Percentiles rank a stretch among this genome's conserved stretches.
These are phyloP conservation scores for Polypedilum pembai DNA, from an alignment of 1,140 invertebrate species.

Conservation along the genomic window DNA sequence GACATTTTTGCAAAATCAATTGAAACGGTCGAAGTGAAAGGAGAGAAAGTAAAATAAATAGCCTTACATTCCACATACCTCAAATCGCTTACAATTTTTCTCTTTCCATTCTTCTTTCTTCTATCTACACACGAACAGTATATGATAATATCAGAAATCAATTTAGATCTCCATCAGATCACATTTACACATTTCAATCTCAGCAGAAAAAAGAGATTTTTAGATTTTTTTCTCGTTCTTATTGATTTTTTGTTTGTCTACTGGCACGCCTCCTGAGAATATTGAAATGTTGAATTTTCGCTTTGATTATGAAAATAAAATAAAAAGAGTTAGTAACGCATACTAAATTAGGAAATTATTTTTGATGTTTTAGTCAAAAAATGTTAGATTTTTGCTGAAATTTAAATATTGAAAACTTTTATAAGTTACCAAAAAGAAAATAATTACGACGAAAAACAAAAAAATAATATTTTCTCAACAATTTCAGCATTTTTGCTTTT, in stretches of 20 bases:
- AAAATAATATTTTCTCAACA: too few species aligned
- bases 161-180: conserved; percentile 22
- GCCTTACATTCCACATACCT: conserved; percentile 14
- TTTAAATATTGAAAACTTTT: too few species aligned
- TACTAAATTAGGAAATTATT: too few species aligned
- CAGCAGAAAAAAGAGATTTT: neutral
- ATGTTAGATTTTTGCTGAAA: too few species aligned
- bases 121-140: too few species aligned
- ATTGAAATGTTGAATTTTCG: neutral
- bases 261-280: neutral
- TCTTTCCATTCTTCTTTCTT: neutral
- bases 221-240: neutral
- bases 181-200: conserved; percentile 23
- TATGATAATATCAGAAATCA: conserved; percentile 8
- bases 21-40: neutral
- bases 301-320: too few species aligned
- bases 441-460: too few species aligned
- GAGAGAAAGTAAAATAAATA: conserved; percentile 22
- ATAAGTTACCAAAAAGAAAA: too few species aligned
- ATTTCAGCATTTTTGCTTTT: too few species aligned
- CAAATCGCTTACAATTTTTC: conserved; percentile 9
- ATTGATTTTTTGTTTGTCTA: neutral
- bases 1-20: neutral
- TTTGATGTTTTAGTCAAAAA: too few species aligned
- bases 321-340: too few species aligned